A percentile compares a stretch with the other conserved stretches of the same genome.
phyloP scores from a whole-genome alignment of 92 coral and sea anemone genomes.

The Paragorgia papillata region DNA sequence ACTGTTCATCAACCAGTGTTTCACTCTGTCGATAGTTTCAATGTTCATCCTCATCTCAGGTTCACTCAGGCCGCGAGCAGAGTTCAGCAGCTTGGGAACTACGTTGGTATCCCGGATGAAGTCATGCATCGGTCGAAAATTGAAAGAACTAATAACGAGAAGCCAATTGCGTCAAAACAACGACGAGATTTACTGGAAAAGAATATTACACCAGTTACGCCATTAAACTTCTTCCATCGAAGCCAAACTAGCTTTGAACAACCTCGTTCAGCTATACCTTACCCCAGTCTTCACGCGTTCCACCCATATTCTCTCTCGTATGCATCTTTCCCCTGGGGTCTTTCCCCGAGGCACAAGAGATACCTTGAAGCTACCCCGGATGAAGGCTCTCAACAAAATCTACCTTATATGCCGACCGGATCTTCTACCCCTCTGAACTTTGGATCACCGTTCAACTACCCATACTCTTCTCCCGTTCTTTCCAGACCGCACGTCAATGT shows the following conservation, averaged over 20 bases:
- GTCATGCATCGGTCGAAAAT: slow-evolving; percentile 61
- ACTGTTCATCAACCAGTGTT: slow-evolving; percentile 87
- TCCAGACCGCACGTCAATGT: slow-evolving; percentile 79
- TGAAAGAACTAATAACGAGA: neutral
- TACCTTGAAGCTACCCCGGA: neutral
- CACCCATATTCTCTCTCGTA: slow-evolving; percentile 37
- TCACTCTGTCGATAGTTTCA: slow-evolving; percentile 91
- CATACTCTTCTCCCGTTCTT: slow-evolving; percentile 39
- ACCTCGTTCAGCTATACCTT: slow-evolving; percentile 33
- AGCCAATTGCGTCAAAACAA: neutral
- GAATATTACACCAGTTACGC: slow-evolving; percentile 31
- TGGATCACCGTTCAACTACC: slow-evolving; percentile 8
- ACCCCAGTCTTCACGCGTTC: slow-evolving; percentile 30
- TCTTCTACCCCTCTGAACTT: neutral
- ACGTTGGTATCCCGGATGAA: slow-evolving; percentile 84
- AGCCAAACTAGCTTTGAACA: slow-evolving; percentile 3
- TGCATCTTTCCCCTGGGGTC: slow-evolving; percentile 33
- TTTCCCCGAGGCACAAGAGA: neutral
- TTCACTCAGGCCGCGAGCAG: slow-evolving; percentile 61
- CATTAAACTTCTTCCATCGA: slow-evolving; percentile 29
- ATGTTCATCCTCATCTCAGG: slow-evolving; percentile 65
- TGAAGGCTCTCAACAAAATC: neutral
- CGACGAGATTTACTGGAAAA: slow-evolving; percentile 14
- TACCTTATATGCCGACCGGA: neutral
- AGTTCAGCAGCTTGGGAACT: slow-evolving; percentile 73